phyloP scores from a whole-genome alignment of 2,888 invertebrate genomes.

The Drosophila testacea region DNA sequence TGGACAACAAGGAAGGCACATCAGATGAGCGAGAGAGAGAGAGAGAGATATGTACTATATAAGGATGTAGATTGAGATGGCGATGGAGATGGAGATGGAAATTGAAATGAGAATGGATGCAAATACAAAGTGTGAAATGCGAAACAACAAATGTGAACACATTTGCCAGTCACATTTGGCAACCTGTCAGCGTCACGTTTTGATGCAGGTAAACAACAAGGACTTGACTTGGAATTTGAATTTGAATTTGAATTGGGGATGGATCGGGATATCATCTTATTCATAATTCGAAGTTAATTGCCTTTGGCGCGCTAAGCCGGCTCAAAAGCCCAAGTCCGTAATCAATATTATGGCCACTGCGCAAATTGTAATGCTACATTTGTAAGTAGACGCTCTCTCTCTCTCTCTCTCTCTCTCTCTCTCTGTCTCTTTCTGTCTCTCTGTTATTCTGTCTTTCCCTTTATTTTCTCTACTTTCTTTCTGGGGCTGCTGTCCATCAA shows the following conservation, averaged over 20 bases:
- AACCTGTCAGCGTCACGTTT: slow-evolving; percentile 44
- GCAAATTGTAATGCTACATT: slow-evolving; percentile 47
- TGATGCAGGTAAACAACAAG: slow-evolving; percentile 7
- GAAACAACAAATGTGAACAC: slow-evolving; percentile 36
- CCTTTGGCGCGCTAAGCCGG: slow-evolving; percentile 47
- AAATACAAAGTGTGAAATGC: slow-evolving; percentile 40
- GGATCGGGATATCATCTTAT: slow-evolving; percentile 21
- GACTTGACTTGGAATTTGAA: not conserved
- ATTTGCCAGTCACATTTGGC: slow-evolving; percentile 25
- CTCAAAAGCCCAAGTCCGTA: slow-evolving; percentile 52
- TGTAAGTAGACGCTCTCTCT: not conserved
- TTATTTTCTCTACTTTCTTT: not conserved
- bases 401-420: not conserved
- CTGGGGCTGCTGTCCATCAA: slow-evolving; percentile 18
- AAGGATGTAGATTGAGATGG: slow-evolving; percentile 12
- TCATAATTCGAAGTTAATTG: slow-evolving; percentile 69
- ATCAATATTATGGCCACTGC: slow-evolving; percentile 63
- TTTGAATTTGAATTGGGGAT: too few species aligned
- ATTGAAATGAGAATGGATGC: slow-evolving; percentile 20
- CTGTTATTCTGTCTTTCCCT: not conserved
- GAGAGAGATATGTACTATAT: not conserved
- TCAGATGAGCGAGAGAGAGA: not conserved
- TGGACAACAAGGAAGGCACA: not conserved
- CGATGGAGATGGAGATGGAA: slow-evolving; percentile 30
- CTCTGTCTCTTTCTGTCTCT: not conserved